phyloP scores from a whole-genome alignment of 53 echinoderm and acorn worm genomes.

The Luidia sarsii region DNA sequence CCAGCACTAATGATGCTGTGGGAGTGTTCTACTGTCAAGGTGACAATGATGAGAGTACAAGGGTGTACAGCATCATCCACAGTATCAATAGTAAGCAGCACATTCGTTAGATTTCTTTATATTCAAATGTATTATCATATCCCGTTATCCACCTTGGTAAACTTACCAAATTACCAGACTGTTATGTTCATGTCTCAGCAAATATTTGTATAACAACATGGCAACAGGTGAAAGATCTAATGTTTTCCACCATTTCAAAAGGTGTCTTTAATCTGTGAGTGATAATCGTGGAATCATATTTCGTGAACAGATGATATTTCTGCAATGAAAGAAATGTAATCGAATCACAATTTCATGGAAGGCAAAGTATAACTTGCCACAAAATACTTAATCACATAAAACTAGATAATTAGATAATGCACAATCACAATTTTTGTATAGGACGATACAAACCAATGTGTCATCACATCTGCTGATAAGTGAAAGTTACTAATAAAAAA shows the following conservation, averaged over 20 bases:
- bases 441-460: neutral
- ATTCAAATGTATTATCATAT: neutral
- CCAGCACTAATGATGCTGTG: neutral
- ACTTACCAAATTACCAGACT: neutral
- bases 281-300: neutral
- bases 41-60: slow-evolving; percentile 22
- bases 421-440: too few species aligned
- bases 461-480: neutral
- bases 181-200: neutral
- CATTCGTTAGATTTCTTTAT: neutral
- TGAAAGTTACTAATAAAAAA: neutral
- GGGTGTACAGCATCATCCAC: slow-evolving; percentile 39
- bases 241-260: neutral
- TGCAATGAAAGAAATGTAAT: too few species aligned
- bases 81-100: slow-evolving; percentile 15
- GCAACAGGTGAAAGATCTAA: neutral
- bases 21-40: slow-evolving; percentile 51
- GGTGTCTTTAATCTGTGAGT: neutral
- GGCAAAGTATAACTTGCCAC: too few species aligned
- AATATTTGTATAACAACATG: neutral
- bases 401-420: too few species aligned
- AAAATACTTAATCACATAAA: too few species aligned
- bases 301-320: too few species aligned
- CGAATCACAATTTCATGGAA: too few species aligned
- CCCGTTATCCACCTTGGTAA: neutral